phyloP scores from a whole-genome alignment of 2,888 invertebrate species.

The Drosophila limbata region DNA sequence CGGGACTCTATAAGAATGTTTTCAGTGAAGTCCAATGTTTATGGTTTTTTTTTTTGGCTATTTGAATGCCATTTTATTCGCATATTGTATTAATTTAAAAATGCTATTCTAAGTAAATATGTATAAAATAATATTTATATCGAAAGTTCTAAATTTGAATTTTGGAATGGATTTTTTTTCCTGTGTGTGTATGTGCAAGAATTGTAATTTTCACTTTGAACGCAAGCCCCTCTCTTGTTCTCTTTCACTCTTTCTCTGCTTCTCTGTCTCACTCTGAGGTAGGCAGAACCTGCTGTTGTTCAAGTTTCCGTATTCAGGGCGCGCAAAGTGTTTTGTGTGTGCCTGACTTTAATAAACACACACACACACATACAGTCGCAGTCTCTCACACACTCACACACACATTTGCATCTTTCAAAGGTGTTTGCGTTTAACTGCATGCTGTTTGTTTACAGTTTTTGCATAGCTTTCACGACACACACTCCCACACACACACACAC shows the following conservation, averaged over 20 bases:
- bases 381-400: conserved; percentile 3
- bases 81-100: too few species aligned
- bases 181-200: conserved; percentile 13
- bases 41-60: too few species aligned
- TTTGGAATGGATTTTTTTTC: too few species aligned
- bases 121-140: too few species aligned
- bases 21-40: too few species aligned
- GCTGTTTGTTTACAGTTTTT: conserved; percentile 79
- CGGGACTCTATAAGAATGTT: too few species aligned
- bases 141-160: too few species aligned
- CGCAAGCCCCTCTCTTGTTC: background rate
- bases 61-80: too few species aligned
- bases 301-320: conserved; percentile 70
- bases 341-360: conserved; percentile 67
- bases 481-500: conserved; percentile 9
- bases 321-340: conserved; percentile 68
- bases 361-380: conserved; percentile 19
- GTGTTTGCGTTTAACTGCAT: conserved; percentile 79
- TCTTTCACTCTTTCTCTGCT: background rate
- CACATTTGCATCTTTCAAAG: conserved; percentile 70
- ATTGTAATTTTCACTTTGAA: conserved; percentile 68
- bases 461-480: conserved; percentile 67
- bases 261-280: conserved; percentile 5
- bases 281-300: conserved; percentile 40
- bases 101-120: too few species aligned